Percentiles rank a stretch among this genome's conserved stretches.
Conservation (phyloP, 1,140 invertebrate species). For the Drosophila truncata region DNA sequence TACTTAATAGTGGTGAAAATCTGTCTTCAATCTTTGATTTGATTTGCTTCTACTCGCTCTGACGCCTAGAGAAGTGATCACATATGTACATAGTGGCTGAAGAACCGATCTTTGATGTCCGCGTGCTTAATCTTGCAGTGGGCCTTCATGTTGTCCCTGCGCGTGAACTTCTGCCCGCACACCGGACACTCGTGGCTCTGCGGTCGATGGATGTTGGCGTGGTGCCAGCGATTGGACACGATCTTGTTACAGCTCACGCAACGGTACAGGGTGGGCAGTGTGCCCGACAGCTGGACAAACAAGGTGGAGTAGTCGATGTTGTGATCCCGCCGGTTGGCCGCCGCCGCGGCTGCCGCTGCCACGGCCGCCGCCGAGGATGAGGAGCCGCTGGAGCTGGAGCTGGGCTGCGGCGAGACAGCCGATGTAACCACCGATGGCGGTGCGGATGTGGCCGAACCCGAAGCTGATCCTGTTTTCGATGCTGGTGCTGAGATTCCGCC, state of each 20-base stretch:
- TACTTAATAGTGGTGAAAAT: constrained; percentile 47
- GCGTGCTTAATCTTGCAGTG: constrained; percentile 90
- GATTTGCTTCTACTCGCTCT: constrained; percentile 18
- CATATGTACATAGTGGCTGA: constrained; percentile 86
- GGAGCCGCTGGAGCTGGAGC: constrained; percentile 63
- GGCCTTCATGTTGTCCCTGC: constrained; percentile 90
- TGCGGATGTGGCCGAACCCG: constrained; percentile 21
- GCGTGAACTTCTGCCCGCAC: constrained; percentile 89
- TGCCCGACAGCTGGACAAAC: constrained; percentile 83
- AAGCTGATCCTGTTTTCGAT: constrained; percentile 16
- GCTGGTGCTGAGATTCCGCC: constrained; percentile 11
- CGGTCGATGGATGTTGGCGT: constrained; percentile 89
- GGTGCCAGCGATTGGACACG: constrained; percentile 91
- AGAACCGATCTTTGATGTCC: constrained; percentile 85
- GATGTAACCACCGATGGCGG: constrained; percentile 32
- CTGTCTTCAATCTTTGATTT: constrained; percentile 30
- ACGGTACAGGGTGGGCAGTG: constrained; percentile 82
- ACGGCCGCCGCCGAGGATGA: constrained; percentile 46
- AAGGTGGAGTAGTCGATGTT: constrained; percentile 85
- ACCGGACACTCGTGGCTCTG: constrained; percentile 90
- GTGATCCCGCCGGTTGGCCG: constrained; percentile 82
- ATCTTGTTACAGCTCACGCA: constrained; percentile 88
- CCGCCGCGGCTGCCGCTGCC: constrained; percentile 65
- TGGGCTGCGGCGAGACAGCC: constrained; percentile 51
- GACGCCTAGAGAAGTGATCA: constrained; percentile 86